phyloP scores from a whole-genome alignment of 2,888 invertebrate genomes.

The Parnassius glacialis region DNA sequence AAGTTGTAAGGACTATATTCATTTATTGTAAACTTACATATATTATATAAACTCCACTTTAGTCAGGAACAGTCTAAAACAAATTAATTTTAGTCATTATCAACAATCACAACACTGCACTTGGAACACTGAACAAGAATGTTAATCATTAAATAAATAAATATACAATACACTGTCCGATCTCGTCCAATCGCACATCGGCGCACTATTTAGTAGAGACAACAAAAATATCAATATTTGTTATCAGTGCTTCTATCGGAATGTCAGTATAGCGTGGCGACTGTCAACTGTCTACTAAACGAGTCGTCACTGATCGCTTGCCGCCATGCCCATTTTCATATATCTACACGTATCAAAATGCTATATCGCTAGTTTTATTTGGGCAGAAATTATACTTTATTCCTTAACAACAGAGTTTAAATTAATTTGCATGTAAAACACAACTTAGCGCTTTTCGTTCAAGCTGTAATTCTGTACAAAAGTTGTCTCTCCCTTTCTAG shows the following conservation, averaged over 20 bases:
- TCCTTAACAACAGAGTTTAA: constrained; percentile 28
- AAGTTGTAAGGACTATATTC: background rate
- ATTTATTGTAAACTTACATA: constrained; percentile 7
- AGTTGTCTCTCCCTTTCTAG: constrained; percentile 15
- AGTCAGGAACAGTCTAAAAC: constrained; percentile 30
- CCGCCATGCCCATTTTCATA: constrained; percentile 77
- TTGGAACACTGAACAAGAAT: constrained; percentile 32
- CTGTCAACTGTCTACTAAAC: constrained; percentile 81
- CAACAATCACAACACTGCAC: constrained; percentile 60
- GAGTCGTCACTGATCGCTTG: constrained; percentile 75
- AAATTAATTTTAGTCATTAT: constrained; percentile 49
- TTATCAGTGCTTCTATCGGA: constrained; percentile 77
- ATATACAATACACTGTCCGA: constrained; percentile 31
- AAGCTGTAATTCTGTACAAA: constrained; percentile 16
- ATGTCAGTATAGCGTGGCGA: constrained; percentile 80
- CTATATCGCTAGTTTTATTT: constrained; percentile 32
- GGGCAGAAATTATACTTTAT: constrained; percentile 36
- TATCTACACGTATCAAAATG: constrained; percentile 35
- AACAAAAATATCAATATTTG: constrained; percentile 71
- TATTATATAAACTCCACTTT: constrained; percentile 8
- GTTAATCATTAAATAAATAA: constrained; percentile 29
- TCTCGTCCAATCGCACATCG: constrained; percentile 35
- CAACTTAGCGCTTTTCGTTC: background rate
- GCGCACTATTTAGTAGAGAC: constrained; percentile 53
- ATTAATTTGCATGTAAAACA: constrained; percentile 26